phyloP scores from a whole-genome alignment of 2,113 vertebrate species.

The Callipepla californica region DNA sequence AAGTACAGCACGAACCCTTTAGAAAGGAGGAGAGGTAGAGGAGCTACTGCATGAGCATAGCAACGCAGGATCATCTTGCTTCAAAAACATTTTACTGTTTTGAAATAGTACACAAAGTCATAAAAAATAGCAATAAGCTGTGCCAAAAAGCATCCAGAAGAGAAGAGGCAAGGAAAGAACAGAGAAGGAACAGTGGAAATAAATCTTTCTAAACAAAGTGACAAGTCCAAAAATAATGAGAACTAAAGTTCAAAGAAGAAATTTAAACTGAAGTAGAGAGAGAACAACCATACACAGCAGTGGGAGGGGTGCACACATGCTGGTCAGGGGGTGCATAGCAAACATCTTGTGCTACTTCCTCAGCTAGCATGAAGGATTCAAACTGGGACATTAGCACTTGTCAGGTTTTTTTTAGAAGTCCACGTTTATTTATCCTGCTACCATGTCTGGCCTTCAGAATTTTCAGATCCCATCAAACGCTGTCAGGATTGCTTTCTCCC shows the following conservation, averaged over 20 bases:
- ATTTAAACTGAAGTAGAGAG: conserved; percentile 72
- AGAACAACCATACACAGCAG: conserved; percentile 35
- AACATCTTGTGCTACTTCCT: background rate
- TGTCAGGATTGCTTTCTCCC: background rate
- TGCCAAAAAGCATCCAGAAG: conserved; percentile 69
- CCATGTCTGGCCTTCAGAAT: background rate
- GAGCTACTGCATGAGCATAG: conserved; percentile 46
- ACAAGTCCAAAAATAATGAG: conserved; percentile 83
- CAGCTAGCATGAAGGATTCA: conserved; percentile 64
- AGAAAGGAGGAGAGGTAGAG: conserved; percentile 27
- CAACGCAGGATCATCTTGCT: conserved; percentile 59
- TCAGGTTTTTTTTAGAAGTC: conserved; percentile 36
- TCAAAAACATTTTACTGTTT: conserved; percentile 71
- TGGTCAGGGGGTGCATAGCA: background rate
- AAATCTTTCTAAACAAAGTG: conserved; percentile 80
- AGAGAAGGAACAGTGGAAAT: conserved; percentile 77
- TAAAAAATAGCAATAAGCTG: conserved; percentile 69
- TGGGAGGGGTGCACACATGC: background rate
- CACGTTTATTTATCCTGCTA: background rate
- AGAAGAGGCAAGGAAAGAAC: conserved; percentile 75
- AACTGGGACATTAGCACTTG: conserved; percentile 62
- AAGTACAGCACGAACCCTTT: background rate
- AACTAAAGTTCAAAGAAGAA: conserved; percentile 80
- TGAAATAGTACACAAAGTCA: conserved; percentile 74
- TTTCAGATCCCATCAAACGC: background rate